Percentiles rank a stretch among this genome's conserved stretches.
These are phyloP conservation scores for Tethya wilhelma DNA, from an alignment of 37 sponge, comb jelly and placozoan species.

Conservation along the genomic window DNA sequence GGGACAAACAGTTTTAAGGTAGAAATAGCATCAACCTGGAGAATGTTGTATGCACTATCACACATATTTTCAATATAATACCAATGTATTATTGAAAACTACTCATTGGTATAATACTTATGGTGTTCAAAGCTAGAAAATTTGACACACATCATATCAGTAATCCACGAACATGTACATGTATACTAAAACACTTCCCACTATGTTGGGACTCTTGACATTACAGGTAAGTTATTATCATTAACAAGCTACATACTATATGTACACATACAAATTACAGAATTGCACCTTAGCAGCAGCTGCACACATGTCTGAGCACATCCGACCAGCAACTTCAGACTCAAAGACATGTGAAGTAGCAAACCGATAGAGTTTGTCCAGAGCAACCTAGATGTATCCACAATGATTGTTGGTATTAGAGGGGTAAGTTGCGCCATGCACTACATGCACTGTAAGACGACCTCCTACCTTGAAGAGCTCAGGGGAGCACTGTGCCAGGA, in stretches of 20 bases:
- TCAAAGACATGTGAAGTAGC: slow-evolving; percentile 78
- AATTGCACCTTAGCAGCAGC: slow-evolving; percentile 71
- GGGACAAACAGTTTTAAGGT: slow-evolving; percentile 76
- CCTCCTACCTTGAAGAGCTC: slow-evolving; percentile 61
- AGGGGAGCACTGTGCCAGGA: slow-evolving; percentile 76
- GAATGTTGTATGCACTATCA: background rate
- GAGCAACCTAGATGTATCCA: slow-evolving; percentile 55
- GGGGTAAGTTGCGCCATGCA: background rate
- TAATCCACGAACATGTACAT: too few relatives aligned
- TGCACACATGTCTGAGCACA: slow-evolving; percentile 66
- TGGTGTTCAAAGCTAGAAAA: too few relatives aligned
- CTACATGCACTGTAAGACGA: too few relatives aligned
- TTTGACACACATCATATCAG: too few relatives aligned
- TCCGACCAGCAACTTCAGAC: slow-evolving; percentile 63
- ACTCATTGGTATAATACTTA: too few relatives aligned
- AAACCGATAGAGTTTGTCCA: slow-evolving; percentile 67
- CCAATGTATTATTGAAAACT: too few relatives aligned
- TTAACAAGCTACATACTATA: too few relatives aligned
- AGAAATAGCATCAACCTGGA: background rate
- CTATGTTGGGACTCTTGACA: too few relatives aligned
- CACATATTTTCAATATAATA: too few relatives aligned
- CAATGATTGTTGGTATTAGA: background rate
- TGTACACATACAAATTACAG: too few relatives aligned
- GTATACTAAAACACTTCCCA: too few relatives aligned
- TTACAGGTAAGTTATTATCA: too few relatives aligned